A percentile compares a stretch with the other conserved stretches of the same genome.
phyloP scores from a whole-genome alignment of 2,888 invertebrate genomes.

The Lasioglossum oenotherae region DNA sequence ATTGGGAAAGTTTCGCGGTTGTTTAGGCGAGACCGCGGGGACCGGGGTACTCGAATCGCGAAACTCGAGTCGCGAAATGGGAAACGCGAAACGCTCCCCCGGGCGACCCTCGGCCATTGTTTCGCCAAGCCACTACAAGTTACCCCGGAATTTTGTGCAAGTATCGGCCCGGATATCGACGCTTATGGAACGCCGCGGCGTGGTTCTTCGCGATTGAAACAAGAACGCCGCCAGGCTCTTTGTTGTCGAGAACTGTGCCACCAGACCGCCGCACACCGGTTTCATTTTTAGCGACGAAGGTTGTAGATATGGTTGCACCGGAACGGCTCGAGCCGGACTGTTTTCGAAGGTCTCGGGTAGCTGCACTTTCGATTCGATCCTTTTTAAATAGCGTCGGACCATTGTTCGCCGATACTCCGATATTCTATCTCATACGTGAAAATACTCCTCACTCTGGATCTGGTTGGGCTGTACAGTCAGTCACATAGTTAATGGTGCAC shows the following conservation, averaged over 20 bases:
- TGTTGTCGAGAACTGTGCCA: constrained; percentile 14
- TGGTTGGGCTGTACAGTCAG: background rate
- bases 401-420: background rate
- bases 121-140: constrained; percentile 12
- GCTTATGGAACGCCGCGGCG: background rate
- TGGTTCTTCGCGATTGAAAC: constrained; percentile 3
- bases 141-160: constrained; percentile 22
- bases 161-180: constrained; percentile 26
- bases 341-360: background rate
- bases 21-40: constrained; percentile 9
- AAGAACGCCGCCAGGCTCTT: background rate
- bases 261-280: background rate
- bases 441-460: background rate
- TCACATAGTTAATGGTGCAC: background rate
- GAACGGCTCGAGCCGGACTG: background rate
- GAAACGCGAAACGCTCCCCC: background rate
- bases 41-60: background rate
- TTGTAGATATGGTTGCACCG: background rate
- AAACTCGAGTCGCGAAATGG: background rate
- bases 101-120: constrained; percentile 23
- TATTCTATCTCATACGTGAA: background rate
- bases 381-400: background rate
- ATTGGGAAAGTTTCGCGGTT: constrained; percentile 36
- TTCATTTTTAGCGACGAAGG: constrained; percentile 14
- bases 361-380: background rate